Percentiles rank a stretch among this genome's conserved stretches.
Evolutionary conservation across 2,113 vertebrate species (phyloP).

Genomic region (Reinhardtius hippoglossoides): DNA sequence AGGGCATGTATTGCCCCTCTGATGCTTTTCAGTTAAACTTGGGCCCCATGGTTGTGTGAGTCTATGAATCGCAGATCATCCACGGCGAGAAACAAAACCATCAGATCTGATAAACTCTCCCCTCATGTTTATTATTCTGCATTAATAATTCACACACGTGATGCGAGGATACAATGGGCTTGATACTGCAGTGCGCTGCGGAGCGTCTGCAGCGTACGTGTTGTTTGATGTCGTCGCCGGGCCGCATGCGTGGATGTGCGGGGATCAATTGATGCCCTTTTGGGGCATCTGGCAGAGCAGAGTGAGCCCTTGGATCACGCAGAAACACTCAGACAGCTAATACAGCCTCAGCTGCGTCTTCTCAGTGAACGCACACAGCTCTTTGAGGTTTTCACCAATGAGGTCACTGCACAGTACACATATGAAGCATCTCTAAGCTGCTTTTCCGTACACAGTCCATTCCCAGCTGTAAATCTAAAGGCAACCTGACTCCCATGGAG

Average conservation of each 20-base stretch:
- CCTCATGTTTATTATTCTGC: neutral
- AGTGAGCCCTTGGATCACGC: slow-evolving; percentile 5
- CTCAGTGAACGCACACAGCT: slow-evolving; percentile 50
- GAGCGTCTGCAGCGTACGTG: slow-evolving; percentile 41
- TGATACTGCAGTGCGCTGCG: slow-evolving; percentile 3
- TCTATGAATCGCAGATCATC: neutral
- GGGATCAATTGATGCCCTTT: slow-evolving; percentile 69
- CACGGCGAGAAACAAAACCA: slow-evolving; percentile 6
- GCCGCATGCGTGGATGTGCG: slow-evolving; percentile 65
- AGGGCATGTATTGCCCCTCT: neutral
- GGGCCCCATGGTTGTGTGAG: neutral
- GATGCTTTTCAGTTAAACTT: neutral
- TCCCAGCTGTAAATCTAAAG: slow-evolving; percentile 29
- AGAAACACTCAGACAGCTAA: slow-evolving; percentile 49
- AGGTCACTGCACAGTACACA: slow-evolving; percentile 35
- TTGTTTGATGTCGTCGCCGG: slow-evolving; percentile 42
- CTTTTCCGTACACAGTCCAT: slow-evolving; percentile 28
- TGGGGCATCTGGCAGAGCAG: slow-evolving; percentile 40
- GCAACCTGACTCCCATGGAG: slow-evolving; percentile 21
- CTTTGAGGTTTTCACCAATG: slow-evolving; percentile 69
- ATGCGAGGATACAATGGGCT: slow-evolving; percentile 12
- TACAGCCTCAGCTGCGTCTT: slow-evolving; percentile 64
- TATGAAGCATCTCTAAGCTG: slow-evolving; percentile 16
- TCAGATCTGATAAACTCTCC: neutral
- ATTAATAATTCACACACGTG: slow-evolving; percentile 25